Evolutionary conservation across 2,797 vertebrate genomes (phyloP).

Genomic region (Perdix hodgsoniae): DNA sequence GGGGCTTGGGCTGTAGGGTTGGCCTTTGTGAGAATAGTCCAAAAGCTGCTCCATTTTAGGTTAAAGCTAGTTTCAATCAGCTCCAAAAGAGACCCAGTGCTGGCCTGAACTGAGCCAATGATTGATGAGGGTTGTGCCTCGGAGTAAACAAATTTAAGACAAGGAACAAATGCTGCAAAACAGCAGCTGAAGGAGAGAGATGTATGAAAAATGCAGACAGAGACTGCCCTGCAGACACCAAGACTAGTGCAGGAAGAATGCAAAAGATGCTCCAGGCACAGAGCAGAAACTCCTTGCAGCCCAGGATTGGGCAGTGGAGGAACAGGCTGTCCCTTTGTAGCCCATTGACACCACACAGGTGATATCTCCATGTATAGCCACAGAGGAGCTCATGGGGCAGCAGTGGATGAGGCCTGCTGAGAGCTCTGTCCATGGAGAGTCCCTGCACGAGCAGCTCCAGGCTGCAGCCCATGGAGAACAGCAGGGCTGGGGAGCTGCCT

Average conservation of each 20-base stretch:
- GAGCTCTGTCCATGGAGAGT: too few species aligned
- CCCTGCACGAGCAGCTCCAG: too few species aligned
- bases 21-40: background rate
- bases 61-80: background rate
- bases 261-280: background rate
- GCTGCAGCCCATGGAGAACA: too few species aligned
- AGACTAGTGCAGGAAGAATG: background rate
- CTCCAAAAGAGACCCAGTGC: background rate
- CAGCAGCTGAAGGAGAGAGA: background rate
- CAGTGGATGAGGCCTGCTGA: too few species aligned
- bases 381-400: too few species aligned
- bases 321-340: background rate
- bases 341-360: background rate
- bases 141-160: background rate
- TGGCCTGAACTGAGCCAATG: background rate
- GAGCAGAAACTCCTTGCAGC: background rate
- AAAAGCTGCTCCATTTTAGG: background rate
- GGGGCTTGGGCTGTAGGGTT: background rate
- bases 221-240: background rate
- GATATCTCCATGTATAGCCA: background rate
- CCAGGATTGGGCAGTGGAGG: background rate
- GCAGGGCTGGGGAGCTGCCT: too few species aligned
- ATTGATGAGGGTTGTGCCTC: background rate
- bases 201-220: background rate
- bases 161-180: background rate